These are phyloP conservation scores for Dasyurus viverrinus DNA, from an alignment of 2,113 vertebrate genomes.

Conservation along the genomic window DNA sequence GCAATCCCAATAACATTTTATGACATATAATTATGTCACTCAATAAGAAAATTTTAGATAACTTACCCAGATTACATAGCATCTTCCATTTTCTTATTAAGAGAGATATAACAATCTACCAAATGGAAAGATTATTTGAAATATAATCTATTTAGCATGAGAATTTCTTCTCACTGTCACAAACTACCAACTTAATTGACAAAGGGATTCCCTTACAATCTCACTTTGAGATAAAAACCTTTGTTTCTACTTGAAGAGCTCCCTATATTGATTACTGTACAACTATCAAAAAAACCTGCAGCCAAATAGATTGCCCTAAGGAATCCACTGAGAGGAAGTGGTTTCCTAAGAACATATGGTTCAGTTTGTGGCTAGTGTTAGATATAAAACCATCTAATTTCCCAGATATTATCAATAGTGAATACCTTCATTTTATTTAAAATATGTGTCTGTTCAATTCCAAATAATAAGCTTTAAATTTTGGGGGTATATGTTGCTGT, in stretches of 20 bases:
- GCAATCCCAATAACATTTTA: background rate
- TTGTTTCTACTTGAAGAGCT: conserved; percentile 75
- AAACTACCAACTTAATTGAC: conserved; percentile 60
- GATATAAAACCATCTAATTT: background rate
- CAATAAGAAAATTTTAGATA: conserved; percentile 48
- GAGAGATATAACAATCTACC: conserved; percentile 49
- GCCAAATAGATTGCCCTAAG: background rate
- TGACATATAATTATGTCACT: background rate
- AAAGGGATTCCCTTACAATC: conserved; percentile 60
- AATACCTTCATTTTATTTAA: conserved; percentile 4
- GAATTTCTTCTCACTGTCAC: conserved; percentile 56
- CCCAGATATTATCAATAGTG: conserved; percentile 27
- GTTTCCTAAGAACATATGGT: background rate
- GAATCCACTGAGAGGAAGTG: background rate
- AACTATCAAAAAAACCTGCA: conserved; percentile 58
- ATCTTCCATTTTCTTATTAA: conserved; percentile 48
- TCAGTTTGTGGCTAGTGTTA: background rate
- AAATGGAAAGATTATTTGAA: conserved; percentile 75
- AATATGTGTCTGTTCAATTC: background rate
- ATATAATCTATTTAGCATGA: conserved; percentile 76
- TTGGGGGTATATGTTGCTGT: background rate
- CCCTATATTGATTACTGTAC: conserved; percentile 79
- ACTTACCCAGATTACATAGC: background rate
- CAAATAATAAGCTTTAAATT: background rate
- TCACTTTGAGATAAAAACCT: conserved; percentile 71